phyloP scores from a whole-genome alignment of 1,140 invertebrate genomes.

The Solen grandis region DNA sequence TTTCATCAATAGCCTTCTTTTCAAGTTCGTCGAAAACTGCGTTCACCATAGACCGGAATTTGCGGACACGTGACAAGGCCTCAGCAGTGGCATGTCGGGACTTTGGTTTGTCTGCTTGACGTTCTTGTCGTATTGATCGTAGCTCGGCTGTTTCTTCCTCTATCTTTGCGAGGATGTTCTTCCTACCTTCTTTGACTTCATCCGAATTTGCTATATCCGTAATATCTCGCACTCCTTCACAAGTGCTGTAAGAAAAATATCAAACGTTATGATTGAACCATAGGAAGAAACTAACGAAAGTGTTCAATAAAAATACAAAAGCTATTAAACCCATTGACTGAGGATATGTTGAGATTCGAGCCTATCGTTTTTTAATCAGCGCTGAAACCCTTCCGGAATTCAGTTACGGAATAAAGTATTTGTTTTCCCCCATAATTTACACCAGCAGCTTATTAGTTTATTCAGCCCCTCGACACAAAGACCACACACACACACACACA shows the following conservation, averaged over 20 bases:
- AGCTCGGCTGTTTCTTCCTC: background rate
- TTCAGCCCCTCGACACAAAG: no score
- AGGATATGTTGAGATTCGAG: no score
- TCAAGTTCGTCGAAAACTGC: constrained; percentile 22
- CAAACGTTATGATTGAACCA: no score
- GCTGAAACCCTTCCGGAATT: no score
- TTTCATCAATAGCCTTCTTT: constrained; percentile 14
- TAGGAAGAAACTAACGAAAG: no score
- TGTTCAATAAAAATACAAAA: no score
- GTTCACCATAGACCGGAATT: constrained; percentile 18
- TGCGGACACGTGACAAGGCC: constrained; percentile 7
- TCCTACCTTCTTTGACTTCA: background rate
- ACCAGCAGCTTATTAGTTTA: no score
- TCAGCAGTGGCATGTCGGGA: constrained; percentile 6
- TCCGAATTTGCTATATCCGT: background rate
- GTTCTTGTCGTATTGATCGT: background rate
- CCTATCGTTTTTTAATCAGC: no score
- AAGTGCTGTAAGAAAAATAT: constrained; percentile 7
- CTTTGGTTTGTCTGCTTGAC: background rate
- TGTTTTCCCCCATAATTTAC: no score
- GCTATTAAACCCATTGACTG: no score
- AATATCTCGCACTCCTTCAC: constrained; percentile 4
- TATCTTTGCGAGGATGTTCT: background rate
- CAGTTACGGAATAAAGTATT: no score
- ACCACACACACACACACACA: no score